A percentile compares a stretch with the other conserved stretches of the same genome.
Conservation (phyloP, 2,113 vertebrate genomes). For the Sturnira hondurensis region DNA sequence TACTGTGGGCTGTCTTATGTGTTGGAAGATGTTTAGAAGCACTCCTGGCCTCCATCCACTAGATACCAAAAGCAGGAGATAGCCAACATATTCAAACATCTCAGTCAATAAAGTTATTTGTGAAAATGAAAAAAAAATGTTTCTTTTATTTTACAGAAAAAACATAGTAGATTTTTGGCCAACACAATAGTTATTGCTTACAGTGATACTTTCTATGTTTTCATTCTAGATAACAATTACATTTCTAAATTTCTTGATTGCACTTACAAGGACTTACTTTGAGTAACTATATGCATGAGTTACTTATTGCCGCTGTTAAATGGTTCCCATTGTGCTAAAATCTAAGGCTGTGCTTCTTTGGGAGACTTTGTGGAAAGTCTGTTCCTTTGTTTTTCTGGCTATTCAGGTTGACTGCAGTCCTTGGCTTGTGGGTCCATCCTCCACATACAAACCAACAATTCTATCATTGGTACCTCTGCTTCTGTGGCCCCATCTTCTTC, state of each 20-base stretch:
- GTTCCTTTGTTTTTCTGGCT: background rate
- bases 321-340: background rate
- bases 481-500: background rate
- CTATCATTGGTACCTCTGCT: background rate
- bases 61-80: no score
- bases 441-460: background rate
- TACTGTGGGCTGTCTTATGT: no score
- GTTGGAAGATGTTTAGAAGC: no score
- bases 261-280: background rate
- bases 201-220: background rate
- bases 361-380: background rate
- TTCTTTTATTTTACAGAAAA: no score
- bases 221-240: background rate
- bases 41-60: no score
- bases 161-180: no score
- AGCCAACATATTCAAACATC: no score
- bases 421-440: background rate
- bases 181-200: background rate
- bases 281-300: background rate
- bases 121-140: no score
- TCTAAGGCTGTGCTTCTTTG: background rate
- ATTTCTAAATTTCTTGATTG: background rate
- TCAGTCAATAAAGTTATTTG: no score
- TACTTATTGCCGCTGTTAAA: background rate
- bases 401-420: background rate